A percentile compares a stretch with the other conserved stretches of the same genome.
Conservation (phyloP, 2,888 invertebrate genomes). For the Adineta ricciae region DNA sequence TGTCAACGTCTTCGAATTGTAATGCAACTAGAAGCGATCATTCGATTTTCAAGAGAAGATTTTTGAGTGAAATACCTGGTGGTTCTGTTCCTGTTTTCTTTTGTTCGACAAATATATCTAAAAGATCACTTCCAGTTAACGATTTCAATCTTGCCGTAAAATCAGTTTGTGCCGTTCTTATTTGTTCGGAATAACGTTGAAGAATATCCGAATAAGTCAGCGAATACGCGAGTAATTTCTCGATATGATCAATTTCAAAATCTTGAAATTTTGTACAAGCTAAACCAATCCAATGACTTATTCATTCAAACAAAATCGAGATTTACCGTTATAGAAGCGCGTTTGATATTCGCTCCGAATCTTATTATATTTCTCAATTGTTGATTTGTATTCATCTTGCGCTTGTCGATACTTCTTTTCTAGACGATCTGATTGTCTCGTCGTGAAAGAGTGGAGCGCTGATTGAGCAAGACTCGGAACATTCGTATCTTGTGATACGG, state of each 20-base stretch:
- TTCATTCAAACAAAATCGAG: neutral
- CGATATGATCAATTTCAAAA: conserved; percentile 26
- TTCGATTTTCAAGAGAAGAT: no score
- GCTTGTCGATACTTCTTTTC: conserved; percentile 28
- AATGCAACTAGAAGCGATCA: neutral
- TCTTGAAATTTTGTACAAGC: conserved; percentile 31
- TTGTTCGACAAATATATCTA: conserved; percentile 29
- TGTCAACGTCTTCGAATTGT: neutral
- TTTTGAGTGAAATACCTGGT: neutral
- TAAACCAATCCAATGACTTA: neutral
- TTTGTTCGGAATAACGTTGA: neutral
- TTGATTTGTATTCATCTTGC: conserved; percentile 25
- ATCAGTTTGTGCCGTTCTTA: neutral
- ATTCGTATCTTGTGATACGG: neutral
- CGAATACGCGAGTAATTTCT: conserved; percentile 19
- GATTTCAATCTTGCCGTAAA: conserved; percentile 23
- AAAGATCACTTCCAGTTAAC: neutral
- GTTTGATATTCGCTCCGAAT: conserved; percentile 24
- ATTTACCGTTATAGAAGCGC: neutral
- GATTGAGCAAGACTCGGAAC: neutral
- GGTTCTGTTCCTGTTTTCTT: conserved; percentile 27
- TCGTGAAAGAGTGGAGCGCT: neutral
- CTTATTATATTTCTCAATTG: conserved; percentile 28
- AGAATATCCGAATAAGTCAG: conserved; percentile 10
- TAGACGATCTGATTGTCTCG: conserved; percentile 12